Evolutionary conservation across 2,797 vertebrate genomes (phyloP).

Genomic region (Oreochromis mossambicus): DNA sequence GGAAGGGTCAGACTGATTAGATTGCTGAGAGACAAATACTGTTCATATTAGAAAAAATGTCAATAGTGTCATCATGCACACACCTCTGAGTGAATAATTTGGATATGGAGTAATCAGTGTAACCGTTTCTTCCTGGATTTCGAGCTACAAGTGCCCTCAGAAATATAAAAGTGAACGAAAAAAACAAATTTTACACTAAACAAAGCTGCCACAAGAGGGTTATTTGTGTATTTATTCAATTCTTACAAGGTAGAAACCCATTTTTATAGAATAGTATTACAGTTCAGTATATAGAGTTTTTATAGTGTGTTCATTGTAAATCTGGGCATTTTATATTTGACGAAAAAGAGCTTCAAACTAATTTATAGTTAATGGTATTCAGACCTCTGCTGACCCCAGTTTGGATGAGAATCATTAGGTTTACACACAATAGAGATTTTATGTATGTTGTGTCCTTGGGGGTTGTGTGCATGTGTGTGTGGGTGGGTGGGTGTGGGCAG

Average conservation of each 20-base stretch:
- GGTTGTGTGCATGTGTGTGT: not conserved
- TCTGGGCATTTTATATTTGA: not conserved
- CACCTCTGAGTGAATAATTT: not conserved
- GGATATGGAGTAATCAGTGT: not conserved
- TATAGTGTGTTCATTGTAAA: not conserved
- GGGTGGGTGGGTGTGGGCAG: not conserved
- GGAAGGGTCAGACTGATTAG: constrained; percentile 60
- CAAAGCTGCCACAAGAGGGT: not conserved
- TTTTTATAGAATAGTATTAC: not conserved
- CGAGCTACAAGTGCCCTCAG: not conserved
- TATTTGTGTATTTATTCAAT: not conserved
- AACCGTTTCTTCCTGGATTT: not conserved
- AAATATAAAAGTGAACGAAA: not conserved
- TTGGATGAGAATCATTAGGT: constrained; percentile 20
- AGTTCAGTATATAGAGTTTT: not conserved
- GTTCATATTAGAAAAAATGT: not conserved
- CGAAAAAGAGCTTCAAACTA: not conserved
- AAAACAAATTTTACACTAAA: not conserved
- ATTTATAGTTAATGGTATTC: not conserved
- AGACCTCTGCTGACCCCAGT: constrained; percentile 2
- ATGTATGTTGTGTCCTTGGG: not conserved
- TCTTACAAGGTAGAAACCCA: not conserved
- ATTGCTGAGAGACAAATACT: constrained; percentile 32
- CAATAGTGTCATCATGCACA: not conserved
- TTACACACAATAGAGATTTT: not conserved